Evolutionary conservation across 2,113 vertebrate genomes (phyloP).

Genomic region (Grantiella picta): DNA sequence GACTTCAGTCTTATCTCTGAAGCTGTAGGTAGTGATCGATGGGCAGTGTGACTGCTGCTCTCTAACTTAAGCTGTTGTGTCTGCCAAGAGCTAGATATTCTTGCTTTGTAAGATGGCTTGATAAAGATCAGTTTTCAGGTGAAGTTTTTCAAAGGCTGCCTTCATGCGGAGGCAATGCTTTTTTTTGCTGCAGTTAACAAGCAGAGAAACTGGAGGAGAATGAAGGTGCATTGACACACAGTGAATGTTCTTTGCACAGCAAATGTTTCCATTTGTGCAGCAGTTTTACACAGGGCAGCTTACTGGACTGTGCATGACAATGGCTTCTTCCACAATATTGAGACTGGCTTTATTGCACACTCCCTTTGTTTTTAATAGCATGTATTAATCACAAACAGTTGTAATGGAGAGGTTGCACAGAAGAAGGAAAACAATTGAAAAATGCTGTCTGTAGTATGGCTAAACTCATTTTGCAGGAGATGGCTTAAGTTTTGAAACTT

Average conservation of each 20-base stretch:
- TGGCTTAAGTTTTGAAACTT: neutral
- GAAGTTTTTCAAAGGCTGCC: neutral
- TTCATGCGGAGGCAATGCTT: neutral
- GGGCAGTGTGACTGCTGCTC: neutral
- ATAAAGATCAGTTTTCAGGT: slow-evolving; percentile 20
- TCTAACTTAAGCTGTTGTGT: neutral
- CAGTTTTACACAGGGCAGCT: neutral
- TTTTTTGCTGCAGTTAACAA: neutral
- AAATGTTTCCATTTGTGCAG: neutral
- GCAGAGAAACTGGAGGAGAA: neutral
- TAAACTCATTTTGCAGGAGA: neutral
- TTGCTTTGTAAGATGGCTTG: slow-evolving; percentile 1
- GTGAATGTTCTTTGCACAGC: neutral
- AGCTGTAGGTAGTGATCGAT: neutral
- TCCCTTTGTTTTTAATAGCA: slow-evolving; percentile 7
- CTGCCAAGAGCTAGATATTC: neutral
- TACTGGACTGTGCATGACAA: neutral
- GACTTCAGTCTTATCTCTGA: neutral
- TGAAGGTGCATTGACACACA: neutral
- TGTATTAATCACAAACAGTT: slow-evolving; percentile 24
- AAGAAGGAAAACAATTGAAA: neutral
- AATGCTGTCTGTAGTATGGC: neutral
- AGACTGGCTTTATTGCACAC: neutral
- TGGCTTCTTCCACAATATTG: neutral
- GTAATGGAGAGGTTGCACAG: neutral